A percentile compares a stretch with the other conserved stretches of the same genome.
Conservation (phyloP, 2,797 vertebrate species). For the Scarus forsteni region DNA sequence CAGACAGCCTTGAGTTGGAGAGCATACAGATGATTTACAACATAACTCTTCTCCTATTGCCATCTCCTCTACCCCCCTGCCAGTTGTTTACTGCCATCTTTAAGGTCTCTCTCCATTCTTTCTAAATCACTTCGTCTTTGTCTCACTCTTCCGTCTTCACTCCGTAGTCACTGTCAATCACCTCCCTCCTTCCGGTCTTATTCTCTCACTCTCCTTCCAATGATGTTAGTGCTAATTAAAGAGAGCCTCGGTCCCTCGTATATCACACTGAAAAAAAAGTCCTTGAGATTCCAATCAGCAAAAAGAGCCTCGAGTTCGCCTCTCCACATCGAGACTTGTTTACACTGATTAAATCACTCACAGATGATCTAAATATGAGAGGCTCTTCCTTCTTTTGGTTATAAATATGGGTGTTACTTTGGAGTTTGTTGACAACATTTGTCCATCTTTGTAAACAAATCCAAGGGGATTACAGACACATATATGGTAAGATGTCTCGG, state of each 20-base stretch:
- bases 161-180: slow-evolving; percentile 57
- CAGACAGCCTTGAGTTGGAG: slow-evolving; percentile 38
- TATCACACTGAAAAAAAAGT: slow-evolving; percentile 65
- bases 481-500: slow-evolving; percentile 41
- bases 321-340: slow-evolving; percentile 54
- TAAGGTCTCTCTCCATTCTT: slow-evolving; percentile 41
- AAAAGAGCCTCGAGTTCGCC: slow-evolving; percentile 56
- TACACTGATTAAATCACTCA: slow-evolving; percentile 70
- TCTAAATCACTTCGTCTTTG: slow-evolving; percentile 52
- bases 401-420: slow-evolving; percentile 57
- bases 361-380: slow-evolving; percentile 71
- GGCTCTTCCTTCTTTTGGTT: slow-evolving; percentile 31
- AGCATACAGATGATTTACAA: slow-evolving; percentile 47
- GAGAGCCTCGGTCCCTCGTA: slow-evolving; percentile 66
- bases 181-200: background rate
- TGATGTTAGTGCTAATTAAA: slow-evolving; percentile 80
- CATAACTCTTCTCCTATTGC: slow-evolving; percentile 5
- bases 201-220: slow-evolving; percentile 46
- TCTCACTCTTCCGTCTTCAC: slow-evolving; percentile 43
- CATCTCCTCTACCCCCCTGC: slow-evolving; percentile 6
- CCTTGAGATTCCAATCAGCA: slow-evolving; percentile 74
- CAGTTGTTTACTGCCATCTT: slow-evolving; percentile 31
- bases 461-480: slow-evolving; percentile 35
- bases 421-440: slow-evolving; percentile 52
- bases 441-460: slow-evolving; percentile 57